Base-by-base conservation (phyloP, 2,888 invertebrate species). In the Lymantria dispar region DNA sequence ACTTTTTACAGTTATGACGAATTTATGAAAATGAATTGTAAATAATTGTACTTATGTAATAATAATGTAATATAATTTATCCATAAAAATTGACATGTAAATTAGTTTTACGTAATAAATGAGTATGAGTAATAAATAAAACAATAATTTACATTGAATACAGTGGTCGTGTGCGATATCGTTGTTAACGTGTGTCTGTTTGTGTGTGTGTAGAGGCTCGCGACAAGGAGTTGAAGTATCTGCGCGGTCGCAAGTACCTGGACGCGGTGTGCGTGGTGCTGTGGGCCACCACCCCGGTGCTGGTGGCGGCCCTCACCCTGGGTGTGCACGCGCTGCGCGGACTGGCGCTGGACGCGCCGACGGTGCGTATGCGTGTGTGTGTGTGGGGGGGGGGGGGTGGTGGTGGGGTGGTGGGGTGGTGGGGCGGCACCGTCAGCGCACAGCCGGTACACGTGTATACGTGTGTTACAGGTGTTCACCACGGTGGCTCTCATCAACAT, bases 341-440 rank as follows among this genome's bases (percentile, higher is more conserved):
- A 53, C 92, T 96, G 89, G 87, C 94, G 44, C 92, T 99, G 9
- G 95, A 95, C 43, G 98, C 99, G 2, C 95, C 98, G 15, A 97
- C 95, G 49, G 98, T 89, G 69, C 63, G 95, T 95, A 9, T 93
- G 98, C 54, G 99, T 99, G 91, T 99, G 99, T 85, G 85, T 99
- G 62, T 99, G 99, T 88, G 99, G 99, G 0, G 87, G 98, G 54
- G 99, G 99, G 85, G 99, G 99, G 11, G 99, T 98, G 80, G 96
- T 99, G 82, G 99, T 99, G 99, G 99, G 99, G 0, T 98, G 98
- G 0, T 99, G 99, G 8, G 99, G 99, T 0, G 97, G 99, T 29
- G 78, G 98, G 14, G 97, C 98, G 70, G 95, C 97, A 1, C 93
- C 97, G 52, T 87, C 97, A 8, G 98, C 97, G 0, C 96, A 98